Percentiles rank a stretch among this genome's conserved stretches.
These are phyloP conservation scores for Arion vulgaris DNA, from an alignment of 1,140 invertebrate genomes.

Conservation along the genomic window DNA sequence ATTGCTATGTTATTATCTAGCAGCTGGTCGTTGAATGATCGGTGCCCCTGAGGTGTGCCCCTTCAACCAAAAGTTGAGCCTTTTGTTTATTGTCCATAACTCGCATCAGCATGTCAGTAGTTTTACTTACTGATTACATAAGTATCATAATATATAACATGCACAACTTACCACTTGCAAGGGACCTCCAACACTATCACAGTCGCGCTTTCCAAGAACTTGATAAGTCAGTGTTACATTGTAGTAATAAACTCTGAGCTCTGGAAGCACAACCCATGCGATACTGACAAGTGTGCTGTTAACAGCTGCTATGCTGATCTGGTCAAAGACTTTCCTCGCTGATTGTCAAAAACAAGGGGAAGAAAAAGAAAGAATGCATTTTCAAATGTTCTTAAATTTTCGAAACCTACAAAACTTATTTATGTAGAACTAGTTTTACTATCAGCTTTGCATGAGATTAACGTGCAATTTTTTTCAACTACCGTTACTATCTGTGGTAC, in stretches of 20 bases:
- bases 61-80: too few species aligned
- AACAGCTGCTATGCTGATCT: background rate
- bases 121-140: too few species aligned
- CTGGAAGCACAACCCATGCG: slow-evolving; percentile 36
- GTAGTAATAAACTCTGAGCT: slow-evolving; percentile 30
- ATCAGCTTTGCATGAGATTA: background rate
- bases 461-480: too few species aligned
- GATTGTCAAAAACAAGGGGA: background rate
- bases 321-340: slow-evolving; percentile 28
- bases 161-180: background rate
- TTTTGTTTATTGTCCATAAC: too few species aligned
- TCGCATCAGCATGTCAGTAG: too few species aligned
- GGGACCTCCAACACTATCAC: slow-evolving; percentile 3
- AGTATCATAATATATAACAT: too few species aligned
- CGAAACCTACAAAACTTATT: background rate
- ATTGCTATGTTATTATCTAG: too few species aligned
- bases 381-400: background rate
- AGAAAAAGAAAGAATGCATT: too few species aligned
- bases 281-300: slow-evolving; percentile 7
- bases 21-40: too few species aligned
- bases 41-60: too few species aligned
- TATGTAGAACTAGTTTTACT: background rate
- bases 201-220: slow-evolving; percentile 46
- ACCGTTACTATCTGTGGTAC: too few species aligned
- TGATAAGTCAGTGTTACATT: slow-evolving; percentile 42